Base-by-base conservation (phyloP, 1,140 invertebrate species). In the Lethocerus indicus region DNA sequence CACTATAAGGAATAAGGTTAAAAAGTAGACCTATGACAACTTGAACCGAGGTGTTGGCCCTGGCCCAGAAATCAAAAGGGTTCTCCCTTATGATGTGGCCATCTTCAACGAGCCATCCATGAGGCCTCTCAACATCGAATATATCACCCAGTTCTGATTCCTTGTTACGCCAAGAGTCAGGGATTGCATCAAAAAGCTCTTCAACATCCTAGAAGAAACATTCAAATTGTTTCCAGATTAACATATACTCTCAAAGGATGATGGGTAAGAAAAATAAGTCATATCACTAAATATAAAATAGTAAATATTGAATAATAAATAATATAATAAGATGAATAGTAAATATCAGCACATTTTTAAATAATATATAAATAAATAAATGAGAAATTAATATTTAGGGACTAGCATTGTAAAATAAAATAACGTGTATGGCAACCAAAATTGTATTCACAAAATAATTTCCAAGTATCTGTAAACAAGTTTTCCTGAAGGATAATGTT, bases 51-150 rank as follows among this genome's bases (percentile, higher is more conserved):
- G 66, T 63, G 54, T 66, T 67, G 28, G 69, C 61, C 0, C 67
- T 58, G 7, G 66, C 58, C 71, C 78, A 78, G 29, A 67, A 70
- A 18, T 74, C 70, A 9, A 70, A 71, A 0, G 79, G 73, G 55
- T 81, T 72, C 39, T 75, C 67, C 47, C 72, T 70, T 2, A 87
- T 57, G 27, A 79, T 72, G 20, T 68, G 62, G 1, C 82, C 81
- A 57, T 87, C 83, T 1, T 79, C 58, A 1, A 85, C 78, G 1
- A 86, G 59, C 81, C 83, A 86, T 40, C 83, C 76, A 52, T 82
- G 80, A 0, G 36, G 25, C 0, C 60, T 66, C 9, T 67, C 62
- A n/a, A n/a, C n/a, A n/a, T n/a, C n/a, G n/a, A n/a, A n/a, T n/a
- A n/a, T n/a, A n/a, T n/a, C n/a, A n/a, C n/a, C n/a, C n/a, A n/a